phyloP scores from a whole-genome alignment of 2,888 invertebrate genomes.

The Tanypteryx hageni region DNA sequence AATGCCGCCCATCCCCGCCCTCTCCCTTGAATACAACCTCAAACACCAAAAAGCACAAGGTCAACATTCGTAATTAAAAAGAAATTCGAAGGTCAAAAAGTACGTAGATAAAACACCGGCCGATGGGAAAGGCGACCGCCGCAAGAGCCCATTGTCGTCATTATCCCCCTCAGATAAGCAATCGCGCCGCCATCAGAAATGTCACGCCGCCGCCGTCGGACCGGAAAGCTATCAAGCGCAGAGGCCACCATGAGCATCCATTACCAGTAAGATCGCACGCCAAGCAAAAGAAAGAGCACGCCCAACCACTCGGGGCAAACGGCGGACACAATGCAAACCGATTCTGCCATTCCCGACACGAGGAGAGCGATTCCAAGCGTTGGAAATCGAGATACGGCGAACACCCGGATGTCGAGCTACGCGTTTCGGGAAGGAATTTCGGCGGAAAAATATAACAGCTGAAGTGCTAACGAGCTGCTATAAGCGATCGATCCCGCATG shows the following conservation, averaged over 20 bases:
- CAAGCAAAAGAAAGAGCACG: constrained; percentile 35
- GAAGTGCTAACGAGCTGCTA: too few species aligned
- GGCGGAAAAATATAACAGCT: neutral
- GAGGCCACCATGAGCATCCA: neutral
- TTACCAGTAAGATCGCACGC: neutral
- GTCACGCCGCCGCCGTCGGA: neutral
- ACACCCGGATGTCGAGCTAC: constrained; percentile 18
- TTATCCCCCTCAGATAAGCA: too few species aligned
- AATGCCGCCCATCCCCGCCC: too few species aligned
- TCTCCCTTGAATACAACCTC: too few species aligned
- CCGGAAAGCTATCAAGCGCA: neutral
- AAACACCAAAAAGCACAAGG: too few species aligned
- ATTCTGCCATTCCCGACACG: constrained; percentile 5
- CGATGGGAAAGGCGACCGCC: too few species aligned
- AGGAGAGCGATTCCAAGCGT: constrained; percentile 4
- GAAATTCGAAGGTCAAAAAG: too few species aligned
- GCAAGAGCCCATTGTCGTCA: too few species aligned
- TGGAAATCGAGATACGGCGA: constrained; percentile 38
- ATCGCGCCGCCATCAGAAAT: too few species aligned
- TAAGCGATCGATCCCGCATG: too few species aligned
- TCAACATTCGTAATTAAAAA: too few species aligned
- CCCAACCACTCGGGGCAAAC: neutral
- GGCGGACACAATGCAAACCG: constrained; percentile 10
- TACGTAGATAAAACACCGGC: too few species aligned
- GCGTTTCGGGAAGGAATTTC: neutral